Conservation (phyloP, 2,888 invertebrate genomes). For the Glaucopsyche alexis region DNA sequence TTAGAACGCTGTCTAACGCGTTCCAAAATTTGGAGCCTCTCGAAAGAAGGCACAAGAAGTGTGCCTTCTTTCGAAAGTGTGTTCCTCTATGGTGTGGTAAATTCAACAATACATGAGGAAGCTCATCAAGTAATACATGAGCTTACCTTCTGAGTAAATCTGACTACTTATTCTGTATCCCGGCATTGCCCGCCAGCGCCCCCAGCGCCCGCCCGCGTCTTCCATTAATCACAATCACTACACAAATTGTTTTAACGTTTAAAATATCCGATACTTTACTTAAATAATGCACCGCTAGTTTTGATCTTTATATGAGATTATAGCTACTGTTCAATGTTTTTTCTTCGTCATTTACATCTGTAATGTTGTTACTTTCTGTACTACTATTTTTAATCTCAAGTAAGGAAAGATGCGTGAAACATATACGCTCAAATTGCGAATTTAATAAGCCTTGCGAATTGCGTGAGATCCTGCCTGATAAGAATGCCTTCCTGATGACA, state of each 20-base stretch:
- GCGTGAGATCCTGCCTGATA: not conserved
- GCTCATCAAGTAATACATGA: too few relatives aligned
- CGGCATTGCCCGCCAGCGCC: conserved; percentile 3
- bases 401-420: not conserved
- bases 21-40: too few relatives aligned
- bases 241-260: conserved; percentile 74
- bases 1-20: too few relatives aligned
- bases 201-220: conserved; percentile 45
- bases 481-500: too few relatives aligned
- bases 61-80: too few relatives aligned
- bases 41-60: too few relatives aligned
- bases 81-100: too few relatives aligned
- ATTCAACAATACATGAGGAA: not conserved
- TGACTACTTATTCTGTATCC: not conserved
- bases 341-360: not conserved
- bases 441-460: not conserved
- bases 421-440: too few relatives aligned
- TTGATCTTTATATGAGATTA: conserved; percentile 30
- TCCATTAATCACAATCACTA: conserved; percentile 79
- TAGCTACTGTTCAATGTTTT: conserved; percentile 36
- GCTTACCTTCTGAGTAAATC: not conserved
- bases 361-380: not conserved
- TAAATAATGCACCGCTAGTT: conserved; percentile 26
- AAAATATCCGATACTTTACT: conserved; percentile 65
- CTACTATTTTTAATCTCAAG: not conserved